Evolutionary conservation across 1,140 invertebrate species (phyloP), one percentile per base, ranked within the genome.

Genomic region (Drosophila orena): DNA sequence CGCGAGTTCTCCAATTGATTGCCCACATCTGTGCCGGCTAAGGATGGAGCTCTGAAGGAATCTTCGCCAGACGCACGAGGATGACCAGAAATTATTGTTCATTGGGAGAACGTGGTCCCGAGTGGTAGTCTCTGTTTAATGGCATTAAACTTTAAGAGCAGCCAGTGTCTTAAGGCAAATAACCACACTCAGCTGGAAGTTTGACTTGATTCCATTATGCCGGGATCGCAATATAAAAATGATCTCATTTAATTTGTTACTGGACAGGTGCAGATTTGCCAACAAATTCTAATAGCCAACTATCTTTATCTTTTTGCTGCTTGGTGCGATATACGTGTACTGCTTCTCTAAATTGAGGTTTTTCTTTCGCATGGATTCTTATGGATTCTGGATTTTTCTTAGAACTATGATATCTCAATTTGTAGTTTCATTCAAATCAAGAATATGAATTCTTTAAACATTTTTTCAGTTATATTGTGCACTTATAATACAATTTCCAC

Each of bases 1-100:
- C 22, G 20, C 46, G 44, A 46, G 42, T 59, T 70, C 70, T 71
- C 43, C 50, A 77, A 80, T 80, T 77, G 55, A 64, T 80, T 79
- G 64, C 53, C 24, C 58, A 42, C 55, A 77, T 60, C 24, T 71
- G 57, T 44, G 57, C 38, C 6, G 34, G 24, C 62, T 40, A 12
- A n/a, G 24, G 24, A 12, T 11, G 24, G 24, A 24, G 43, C 15
- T 22, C 22, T 35, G 44, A 43, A 50, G 27, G 37, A 52, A 52
- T 68, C 62, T 47, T 20, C 50, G n/a, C 20, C n/a, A 40, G 43
- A 54, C 47, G 27, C 24, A 24, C 50, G 14, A n/a, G 50, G 37
- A 61, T 44, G 55, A 40, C 49, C 44, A 42, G 17, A 66, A 66
- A 66, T 70, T 69, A 55, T 44, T 44, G 34, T 46, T 55, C 11